These are phyloP conservation scores for Protonemura montana DNA, from an alignment of 2,888 invertebrate species.

Conservation along the genomic window DNA sequence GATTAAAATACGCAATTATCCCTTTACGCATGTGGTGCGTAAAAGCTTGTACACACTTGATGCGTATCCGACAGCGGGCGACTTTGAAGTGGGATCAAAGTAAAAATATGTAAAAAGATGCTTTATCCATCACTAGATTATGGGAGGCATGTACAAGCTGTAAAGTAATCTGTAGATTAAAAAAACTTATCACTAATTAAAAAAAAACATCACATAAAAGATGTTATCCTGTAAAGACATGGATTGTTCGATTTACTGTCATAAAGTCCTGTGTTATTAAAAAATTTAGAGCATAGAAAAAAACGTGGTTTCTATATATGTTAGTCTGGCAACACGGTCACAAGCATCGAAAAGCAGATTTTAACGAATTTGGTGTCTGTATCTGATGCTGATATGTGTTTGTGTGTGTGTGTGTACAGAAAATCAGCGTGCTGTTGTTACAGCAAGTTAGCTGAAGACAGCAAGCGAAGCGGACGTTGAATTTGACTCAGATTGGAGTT, in stretches of 20 bases:
- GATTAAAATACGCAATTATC: neutral
- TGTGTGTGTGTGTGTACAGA: neutral
- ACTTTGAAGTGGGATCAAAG: neutral
- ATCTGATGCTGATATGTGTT: neutral
- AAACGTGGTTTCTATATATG: neutral
- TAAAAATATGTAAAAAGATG: neutral
- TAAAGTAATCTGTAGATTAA: no score
- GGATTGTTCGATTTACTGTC: no score
- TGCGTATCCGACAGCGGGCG: neutral
- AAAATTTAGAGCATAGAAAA: neutral
- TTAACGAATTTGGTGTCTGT: neutral
- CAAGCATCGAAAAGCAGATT: neutral
- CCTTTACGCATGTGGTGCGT: neutral
- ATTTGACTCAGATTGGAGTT: neutral
- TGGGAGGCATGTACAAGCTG: no score
- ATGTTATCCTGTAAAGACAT: no score
- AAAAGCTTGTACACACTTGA: neutral
- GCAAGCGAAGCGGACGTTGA: neutral
- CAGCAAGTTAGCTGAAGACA: neutral
- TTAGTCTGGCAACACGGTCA: neutral
- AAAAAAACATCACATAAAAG: no score
- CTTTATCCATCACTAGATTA: neutral
- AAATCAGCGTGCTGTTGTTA: slow-evolving; percentile 2
- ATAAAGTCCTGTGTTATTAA: neutral
- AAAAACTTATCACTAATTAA: no score